These are phyloP conservation scores for Bubalus kerabau DNA, from an alignment of 2,113 vertebrate genomes.

Conservation along the genomic window DNA sequence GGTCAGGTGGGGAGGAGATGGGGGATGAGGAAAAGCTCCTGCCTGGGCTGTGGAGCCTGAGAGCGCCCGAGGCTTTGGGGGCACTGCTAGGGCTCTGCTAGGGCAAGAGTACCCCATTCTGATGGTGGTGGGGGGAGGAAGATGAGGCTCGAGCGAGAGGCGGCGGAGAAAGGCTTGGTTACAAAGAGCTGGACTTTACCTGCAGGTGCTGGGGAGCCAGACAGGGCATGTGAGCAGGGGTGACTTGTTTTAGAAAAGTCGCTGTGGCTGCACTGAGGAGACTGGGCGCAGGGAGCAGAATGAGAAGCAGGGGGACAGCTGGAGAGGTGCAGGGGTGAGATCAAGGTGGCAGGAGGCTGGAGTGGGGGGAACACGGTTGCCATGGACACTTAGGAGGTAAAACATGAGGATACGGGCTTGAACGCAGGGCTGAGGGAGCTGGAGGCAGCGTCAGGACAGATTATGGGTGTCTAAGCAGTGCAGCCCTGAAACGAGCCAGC, in stretches of 20 bases:
- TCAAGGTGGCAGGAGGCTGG: background rate
- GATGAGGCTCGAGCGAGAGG: background rate
- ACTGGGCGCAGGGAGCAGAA: background rate
- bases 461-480: background rate
- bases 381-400: background rate
- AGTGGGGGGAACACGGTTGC: background rate
- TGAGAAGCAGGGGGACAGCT: background rate
- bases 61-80: background rate
- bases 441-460: background rate
- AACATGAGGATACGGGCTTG: background rate
- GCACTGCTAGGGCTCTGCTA: background rate
- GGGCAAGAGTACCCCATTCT: background rate
- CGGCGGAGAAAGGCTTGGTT: fast-evolving
- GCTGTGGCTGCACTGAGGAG: background rate
- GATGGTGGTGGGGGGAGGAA: background rate
- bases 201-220: background rate
- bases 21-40: background rate
- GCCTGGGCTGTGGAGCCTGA: fast-evolving
- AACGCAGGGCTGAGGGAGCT: background rate
- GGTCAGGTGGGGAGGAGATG: fast-evolving
- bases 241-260: background rate
- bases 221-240: background rate
- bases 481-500: background rate
- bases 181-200: background rate
- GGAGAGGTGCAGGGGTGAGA: background rate